phyloP scores from a whole-genome alignment of 2,797 vertebrate species.

The Threskiornis aethiopicus region DNA sequence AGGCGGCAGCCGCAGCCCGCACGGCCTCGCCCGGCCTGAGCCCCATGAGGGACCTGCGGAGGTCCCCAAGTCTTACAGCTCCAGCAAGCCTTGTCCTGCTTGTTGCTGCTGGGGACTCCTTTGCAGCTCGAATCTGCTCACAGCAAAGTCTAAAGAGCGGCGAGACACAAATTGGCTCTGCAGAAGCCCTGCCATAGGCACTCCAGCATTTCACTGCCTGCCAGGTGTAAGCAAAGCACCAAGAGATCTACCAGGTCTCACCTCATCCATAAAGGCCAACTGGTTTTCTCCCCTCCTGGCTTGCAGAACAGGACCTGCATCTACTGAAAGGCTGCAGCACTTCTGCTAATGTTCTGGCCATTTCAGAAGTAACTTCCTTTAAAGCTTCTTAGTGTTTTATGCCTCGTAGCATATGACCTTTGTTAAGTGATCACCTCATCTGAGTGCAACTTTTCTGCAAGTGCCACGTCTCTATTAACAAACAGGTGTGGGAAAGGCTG shows the following conservation, averaged over 20 bases:
- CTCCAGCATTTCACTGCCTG: background rate
- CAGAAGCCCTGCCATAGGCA: background rate
- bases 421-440: background rate
- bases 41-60: background rate
- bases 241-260: background rate
- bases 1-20: fast-evolving
- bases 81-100: background rate
- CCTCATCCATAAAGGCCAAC: background rate
- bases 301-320: background rate
- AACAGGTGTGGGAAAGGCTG: background rate
- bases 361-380: background rate
- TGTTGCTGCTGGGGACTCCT: background rate
- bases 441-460: background rate
- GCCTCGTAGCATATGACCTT: background rate
- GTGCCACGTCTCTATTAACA: background rate
- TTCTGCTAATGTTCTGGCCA: background rate
- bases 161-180: fast-evolving
- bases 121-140: background rate
- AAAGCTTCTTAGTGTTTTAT: background rate
- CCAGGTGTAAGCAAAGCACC: background rate
- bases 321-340: background rate
- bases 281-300: background rate
- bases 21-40: background rate
- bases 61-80: background rate
- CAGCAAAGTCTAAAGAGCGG: background rate